Evolutionary conservation across 2,113 vertebrate genomes (phyloP), one percentile per base, ranked within the genome.

Genomic region (Aramus guarauna): DNA sequence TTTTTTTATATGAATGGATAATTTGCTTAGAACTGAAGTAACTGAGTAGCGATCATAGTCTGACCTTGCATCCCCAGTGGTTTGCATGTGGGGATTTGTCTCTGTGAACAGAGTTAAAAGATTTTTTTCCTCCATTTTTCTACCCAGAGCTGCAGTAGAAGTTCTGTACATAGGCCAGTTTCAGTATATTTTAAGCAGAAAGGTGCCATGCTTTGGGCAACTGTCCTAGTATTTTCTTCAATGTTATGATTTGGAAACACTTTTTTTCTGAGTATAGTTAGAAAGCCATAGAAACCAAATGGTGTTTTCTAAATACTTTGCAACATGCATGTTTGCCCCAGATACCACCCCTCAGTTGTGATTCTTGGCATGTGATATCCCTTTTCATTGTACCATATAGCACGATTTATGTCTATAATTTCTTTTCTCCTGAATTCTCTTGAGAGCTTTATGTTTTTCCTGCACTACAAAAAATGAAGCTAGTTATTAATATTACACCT

Each of bases 41-140:
- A 39, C 39, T 43, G 32, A 47, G 39, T 15, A 83, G 13, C 7
- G 60, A 10, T 22, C 10, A 30, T 5, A 30, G 1, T 12, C 41
- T 74, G 50, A n/a, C 18, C 39, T 76, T 2, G 0, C 26, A 73
- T 48, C 9, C 21, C 12, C 24, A 29, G 20, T 0, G 0, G 9
- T 85, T n/a, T 83, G 18, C n/a, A 27, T 36, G 9, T n/a, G 9
- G 9, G 5, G 7, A 75, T 75, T 87, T 86, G 3, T 73, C 63
- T 66, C 56, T 60, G 20, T 55, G 41, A 74, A 58, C 1, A 41
- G 10, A 88, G 2, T 17, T 74, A 18, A 41, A 78, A 43, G n/a
- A 55, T 3, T 15, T 52, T 24, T 39, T 69, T 62, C 30, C 53
- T 72, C 27, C 30, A 20, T 32, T 78, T 82, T 88, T 79, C 23